Evolutionary conservation across 2,113 vertebrate genomes (phyloP).

Genomic region (Neolamprologus modestus): DNA sequence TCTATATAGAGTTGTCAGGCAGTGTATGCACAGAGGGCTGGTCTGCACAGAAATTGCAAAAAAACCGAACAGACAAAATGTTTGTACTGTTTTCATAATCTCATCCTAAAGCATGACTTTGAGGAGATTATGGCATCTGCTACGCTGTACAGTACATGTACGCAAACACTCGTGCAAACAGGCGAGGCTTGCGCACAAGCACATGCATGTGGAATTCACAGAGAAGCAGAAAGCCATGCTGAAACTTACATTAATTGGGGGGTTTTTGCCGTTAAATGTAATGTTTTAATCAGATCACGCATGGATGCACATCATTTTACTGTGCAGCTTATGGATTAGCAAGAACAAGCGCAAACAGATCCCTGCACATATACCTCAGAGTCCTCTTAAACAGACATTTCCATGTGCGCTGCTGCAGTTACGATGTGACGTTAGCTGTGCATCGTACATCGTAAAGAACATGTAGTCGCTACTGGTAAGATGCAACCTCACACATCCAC

Average conservation of each 20-base stretch:
- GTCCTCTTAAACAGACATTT: background rate
- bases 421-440: background rate
- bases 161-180: background rate
- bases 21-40: background rate
- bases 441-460: background rate
- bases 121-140: conserved; percentile 40
- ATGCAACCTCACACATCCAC: background rate
- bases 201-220: background rate
- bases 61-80: conserved; percentile 11
- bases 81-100: conserved; percentile 31
- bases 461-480: background rate
- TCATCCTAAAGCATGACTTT: conserved; percentile 23
- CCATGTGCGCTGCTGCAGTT: background rate
- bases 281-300: background rate
- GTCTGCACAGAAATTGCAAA: background rate
- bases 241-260: background rate
- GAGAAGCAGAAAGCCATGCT: background rate
- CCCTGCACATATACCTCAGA: background rate
- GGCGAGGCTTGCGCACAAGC: background rate
- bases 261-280: background rate
- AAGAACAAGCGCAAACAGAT: background rate
- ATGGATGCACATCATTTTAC: background rate
- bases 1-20: background rate
- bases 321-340: background rate
- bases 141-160: background rate